phyloP scores from a whole-genome alignment of 1,140 invertebrate genomes.

The Catajapyx aquilonaris region DNA sequence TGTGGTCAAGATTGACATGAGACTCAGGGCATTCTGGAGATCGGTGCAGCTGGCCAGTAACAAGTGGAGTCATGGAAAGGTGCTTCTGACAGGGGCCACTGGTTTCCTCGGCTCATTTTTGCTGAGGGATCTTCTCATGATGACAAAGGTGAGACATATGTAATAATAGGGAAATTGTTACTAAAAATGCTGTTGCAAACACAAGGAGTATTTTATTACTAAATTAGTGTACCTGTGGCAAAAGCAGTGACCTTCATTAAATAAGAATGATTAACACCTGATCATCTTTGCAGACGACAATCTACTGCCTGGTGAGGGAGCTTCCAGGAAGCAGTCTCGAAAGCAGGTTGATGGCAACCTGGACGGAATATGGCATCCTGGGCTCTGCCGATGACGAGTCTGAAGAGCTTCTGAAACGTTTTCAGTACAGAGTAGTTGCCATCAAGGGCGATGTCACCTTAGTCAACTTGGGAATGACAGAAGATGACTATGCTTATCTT shows the following conservation, averaged over 20 bases:
- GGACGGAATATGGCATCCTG: slow-evolving; percentile 20
- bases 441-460: slow-evolving; percentile 25
- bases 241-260: no score
- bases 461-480: slow-evolving; percentile 23
- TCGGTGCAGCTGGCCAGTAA: slow-evolving; percentile 9
- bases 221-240: no score
- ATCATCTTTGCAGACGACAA: slow-evolving; percentile 9
- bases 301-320: slow-evolving; percentile 26
- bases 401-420: slow-evolving; percentile 3
- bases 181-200: no score
- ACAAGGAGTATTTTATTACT: no score
- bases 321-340: slow-evolving; percentile 14
- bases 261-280: no score
- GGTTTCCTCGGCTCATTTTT: slow-evolving; percentile 25
- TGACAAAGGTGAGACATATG: slow-evolving; percentile 18
- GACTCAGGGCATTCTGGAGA: slow-evolving; percentile 11
- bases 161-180: no score
- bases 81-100: slow-evolving; percentile 24
- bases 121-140: slow-evolving; percentile 18
- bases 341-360: slow-evolving; percentile 17
- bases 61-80: slow-evolving; percentile 11
- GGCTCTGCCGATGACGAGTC: slow-evolving; percentile 7
- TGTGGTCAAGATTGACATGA: slow-evolving; percentile 8
- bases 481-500: slow-evolving; percentile 25
- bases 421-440: slow-evolving; percentile 17